phyloP scores from a whole-genome alignment of 2,113 vertebrate genomes.

The Myxocyprinus asiaticus region DNA sequence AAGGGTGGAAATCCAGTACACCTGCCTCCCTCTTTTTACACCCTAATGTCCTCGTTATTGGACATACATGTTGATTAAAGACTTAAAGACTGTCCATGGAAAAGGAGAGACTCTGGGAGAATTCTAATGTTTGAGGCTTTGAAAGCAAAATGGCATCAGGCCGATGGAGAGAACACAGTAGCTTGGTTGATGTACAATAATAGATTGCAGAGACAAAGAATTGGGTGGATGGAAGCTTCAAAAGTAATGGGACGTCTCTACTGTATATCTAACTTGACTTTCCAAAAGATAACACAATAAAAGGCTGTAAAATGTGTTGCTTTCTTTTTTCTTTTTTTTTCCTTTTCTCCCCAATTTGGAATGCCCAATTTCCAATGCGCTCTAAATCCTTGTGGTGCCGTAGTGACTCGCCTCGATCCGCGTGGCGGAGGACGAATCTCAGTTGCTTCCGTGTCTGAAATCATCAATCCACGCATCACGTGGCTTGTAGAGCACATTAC shows the following conservation, averaged over 20 bases:
- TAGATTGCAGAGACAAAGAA: conserved; percentile 1
- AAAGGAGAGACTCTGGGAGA: conserved; percentile 37
- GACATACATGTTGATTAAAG: conserved; percentile 6
- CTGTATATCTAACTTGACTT: not conserved
- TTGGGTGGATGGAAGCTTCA: not conserved
- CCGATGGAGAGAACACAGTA: not conserved
- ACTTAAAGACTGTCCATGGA: not conserved
- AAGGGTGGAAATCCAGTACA: conserved; percentile 44
- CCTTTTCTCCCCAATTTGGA: no score
- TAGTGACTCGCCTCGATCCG: no score
- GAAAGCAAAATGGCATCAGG: conserved; percentile 18
- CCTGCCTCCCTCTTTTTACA: conserved; percentile 52
- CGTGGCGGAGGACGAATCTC: no score
- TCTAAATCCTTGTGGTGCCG: no score
- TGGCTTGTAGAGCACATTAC: no score
- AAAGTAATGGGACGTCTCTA: conserved; percentile 11
- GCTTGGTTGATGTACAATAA: not conserved
- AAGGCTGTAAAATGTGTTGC: conserved; percentile 2
- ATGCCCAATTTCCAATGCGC: no score
- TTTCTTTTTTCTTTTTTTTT: not conserved
- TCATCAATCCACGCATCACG: no score
- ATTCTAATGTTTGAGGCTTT: conserved; percentile 48
- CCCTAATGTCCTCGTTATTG: not conserved
- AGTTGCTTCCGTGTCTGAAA: no score
- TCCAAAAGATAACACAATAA: conserved; percentile 21